A percentile compares a stretch with the other conserved stretches of the same genome.
Conservation (phyloP, 35 echinoderm and acorn worm species). For the Stichopus chloronotus region DNA sequence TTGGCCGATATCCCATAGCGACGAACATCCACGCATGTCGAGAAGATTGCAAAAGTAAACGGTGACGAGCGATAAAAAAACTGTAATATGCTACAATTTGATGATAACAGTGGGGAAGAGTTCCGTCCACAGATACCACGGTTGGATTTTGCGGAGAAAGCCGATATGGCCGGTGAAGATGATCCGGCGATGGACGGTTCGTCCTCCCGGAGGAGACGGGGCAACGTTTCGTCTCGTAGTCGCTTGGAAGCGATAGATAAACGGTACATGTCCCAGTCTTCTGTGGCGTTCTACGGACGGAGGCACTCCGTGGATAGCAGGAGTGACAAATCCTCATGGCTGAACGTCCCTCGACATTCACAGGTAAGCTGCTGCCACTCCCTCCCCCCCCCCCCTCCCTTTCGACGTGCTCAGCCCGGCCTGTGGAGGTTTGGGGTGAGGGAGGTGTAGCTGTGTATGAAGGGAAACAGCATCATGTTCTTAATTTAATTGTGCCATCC, state of each 20-base stretch:
- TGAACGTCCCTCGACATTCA: background rate
- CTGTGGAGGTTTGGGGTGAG: too few relatives aligned
- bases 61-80: background rate
- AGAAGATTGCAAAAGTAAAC: background rate
- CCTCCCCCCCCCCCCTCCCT: too few relatives aligned
- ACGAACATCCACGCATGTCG: background rate
- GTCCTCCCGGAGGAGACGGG: background rate
- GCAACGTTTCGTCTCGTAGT: background rate
- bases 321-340: background rate
- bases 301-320: background rate
- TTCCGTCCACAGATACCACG: background rate
- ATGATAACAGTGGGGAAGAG: background rate
- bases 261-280: slow-evolving; percentile 3
- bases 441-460: too few relatives aligned
- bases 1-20: too few relatives aligned
- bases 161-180: background rate
- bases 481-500: too few relatives aligned
- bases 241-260: slow-evolving; percentile 16
- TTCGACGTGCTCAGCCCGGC: too few relatives aligned
- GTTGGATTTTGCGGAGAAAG: background rate
- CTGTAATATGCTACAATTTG: background rate
- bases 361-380: background rate
- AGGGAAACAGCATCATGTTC: too few relatives aligned
- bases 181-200: background rate
- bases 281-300: slow-evolving; percentile 14